Conservation (phyloP, 2,888 invertebrate species). For the Trichogramma dendrolimi region DNA sequence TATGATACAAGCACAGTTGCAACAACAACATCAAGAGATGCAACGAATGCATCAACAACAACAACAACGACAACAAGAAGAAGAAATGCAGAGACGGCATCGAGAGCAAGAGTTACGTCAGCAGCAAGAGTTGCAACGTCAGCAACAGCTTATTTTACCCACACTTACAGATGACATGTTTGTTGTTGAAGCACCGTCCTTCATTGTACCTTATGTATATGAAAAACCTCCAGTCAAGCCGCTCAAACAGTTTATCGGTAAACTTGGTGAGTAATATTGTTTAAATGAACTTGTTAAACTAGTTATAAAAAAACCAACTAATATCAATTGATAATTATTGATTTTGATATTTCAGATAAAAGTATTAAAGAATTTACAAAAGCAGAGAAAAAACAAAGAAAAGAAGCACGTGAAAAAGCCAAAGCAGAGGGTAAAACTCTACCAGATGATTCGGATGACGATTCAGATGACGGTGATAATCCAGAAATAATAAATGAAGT, state of each 20-base stretch:
- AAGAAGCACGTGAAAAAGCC: constrained; percentile 32
- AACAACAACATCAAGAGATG: constrained; percentile 22
- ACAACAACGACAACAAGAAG: constrained; percentile 38
- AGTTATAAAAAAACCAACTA: neutral
- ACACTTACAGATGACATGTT: constrained; percentile 88
- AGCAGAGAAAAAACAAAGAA: constrained; percentile 51
- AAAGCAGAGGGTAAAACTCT: constrained; percentile 44
- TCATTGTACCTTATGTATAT: constrained; percentile 89
- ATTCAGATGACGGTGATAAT: constrained; percentile 45
- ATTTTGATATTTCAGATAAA: constrained; percentile 48
- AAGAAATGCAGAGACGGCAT: constrained; percentile 3
- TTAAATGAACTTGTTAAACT: neutral
- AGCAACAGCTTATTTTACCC: constrained; percentile 66
- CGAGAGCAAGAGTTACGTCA: constrained; percentile 10
- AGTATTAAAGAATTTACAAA: constrained; percentile 62
- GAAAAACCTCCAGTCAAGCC: constrained; percentile 81
- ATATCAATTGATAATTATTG: neutral
- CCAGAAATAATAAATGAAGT: constrained; percentile 39
- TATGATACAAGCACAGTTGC: constrained; percentile 28
- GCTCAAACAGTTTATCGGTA: constrained; percentile 68
- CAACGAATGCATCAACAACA: constrained; percentile 19
- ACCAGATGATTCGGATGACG: constrained; percentile 47
- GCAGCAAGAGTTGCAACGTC: constrained; percentile 31
- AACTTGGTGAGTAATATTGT: constrained; percentile 46
- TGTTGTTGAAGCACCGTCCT: constrained; percentile 87